A percentile compares a stretch with the other conserved stretches of the same genome.
phyloP scores from a whole-genome alignment of 2,797 vertebrate genomes.

The Atherinosoma microstoma region DNA sequence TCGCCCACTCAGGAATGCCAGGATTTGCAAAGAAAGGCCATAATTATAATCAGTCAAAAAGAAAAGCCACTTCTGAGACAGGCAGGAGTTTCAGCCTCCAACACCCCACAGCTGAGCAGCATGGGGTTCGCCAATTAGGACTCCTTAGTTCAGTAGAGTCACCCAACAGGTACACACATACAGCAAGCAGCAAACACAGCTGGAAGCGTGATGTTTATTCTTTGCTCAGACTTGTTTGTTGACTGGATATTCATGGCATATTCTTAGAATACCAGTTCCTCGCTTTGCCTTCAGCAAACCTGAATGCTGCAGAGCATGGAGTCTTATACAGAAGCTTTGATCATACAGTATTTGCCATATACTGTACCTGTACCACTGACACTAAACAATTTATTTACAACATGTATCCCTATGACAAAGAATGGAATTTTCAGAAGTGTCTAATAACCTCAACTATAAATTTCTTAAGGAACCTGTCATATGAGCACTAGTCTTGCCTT shows the following conservation, averaged over 20 bases:
- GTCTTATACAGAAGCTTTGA: conserved; percentile 6
- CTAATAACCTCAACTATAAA: too few species aligned
- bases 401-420: background rate
- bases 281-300: background rate
- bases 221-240: conserved; percentile 29
- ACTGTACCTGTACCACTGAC: background rate
- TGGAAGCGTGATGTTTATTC: conserved; percentile 15
- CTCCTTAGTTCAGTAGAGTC: conserved; percentile 35
- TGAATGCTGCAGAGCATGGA: background rate
- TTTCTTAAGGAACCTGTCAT: too few species aligned
- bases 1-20: conserved; percentile 56
- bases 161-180: conserved; percentile 15
- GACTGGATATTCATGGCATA: conserved; percentile 16
- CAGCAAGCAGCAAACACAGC: conserved; percentile 21
- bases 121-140: conserved; percentile 57
- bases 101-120: conserved; percentile 35
- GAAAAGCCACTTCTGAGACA: conserved; percentile 54
- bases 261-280: background rate
- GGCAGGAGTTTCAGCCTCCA: conserved; percentile 42
- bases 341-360: conserved; percentile 7
- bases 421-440: too few species aligned
- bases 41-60: conserved; percentile 70
- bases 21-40: conserved; percentile 52
- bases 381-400: background rate
- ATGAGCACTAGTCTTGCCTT: background rate